These are phyloP conservation scores for Oxyura jamaicensis DNA, from an alignment of 2,113 vertebrate species.

Conservation along the genomic window DNA sequence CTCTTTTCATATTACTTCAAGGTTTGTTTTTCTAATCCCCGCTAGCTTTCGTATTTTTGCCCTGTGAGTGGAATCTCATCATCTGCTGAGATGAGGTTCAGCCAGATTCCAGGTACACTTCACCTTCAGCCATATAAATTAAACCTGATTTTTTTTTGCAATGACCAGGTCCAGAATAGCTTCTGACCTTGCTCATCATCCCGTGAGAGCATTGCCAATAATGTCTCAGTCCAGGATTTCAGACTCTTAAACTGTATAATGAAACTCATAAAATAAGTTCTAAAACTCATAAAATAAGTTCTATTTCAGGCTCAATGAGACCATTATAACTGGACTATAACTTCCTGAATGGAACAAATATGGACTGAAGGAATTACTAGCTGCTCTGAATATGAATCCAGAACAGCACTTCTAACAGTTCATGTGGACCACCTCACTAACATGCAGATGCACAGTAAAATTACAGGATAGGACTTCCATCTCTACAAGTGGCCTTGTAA, in stretches of 20 bases:
- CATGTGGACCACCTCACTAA: neutral
- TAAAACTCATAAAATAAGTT: conserved; percentile 36
- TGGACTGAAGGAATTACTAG: conserved; percentile 13
- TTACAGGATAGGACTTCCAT: neutral
- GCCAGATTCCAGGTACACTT: neutral
- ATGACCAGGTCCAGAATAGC: neutral
- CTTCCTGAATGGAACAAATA: conserved; percentile 14
- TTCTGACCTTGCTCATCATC: conserved; percentile 46
- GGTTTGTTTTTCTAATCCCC: neutral
- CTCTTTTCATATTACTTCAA: neutral
- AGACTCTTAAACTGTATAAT: neutral
- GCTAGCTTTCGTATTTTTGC: neutral
- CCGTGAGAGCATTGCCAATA: neutral
- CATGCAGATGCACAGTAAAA: neutral
- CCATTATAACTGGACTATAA: neutral
- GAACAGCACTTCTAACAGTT: neutral
- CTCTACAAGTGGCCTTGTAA: neutral
- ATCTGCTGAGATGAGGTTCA: neutral
- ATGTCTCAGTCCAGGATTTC: neutral
- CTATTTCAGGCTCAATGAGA: neutral
- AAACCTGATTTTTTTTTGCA: conserved; percentile 12
- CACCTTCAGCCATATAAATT: neutral
- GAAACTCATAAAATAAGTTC: conserved; percentile 37
- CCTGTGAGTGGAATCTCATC: neutral
- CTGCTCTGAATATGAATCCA: neutral